phyloP scores from a whole-genome alignment of 2,113 vertebrate genomes.

The Gadus macrocephalus region DNA sequence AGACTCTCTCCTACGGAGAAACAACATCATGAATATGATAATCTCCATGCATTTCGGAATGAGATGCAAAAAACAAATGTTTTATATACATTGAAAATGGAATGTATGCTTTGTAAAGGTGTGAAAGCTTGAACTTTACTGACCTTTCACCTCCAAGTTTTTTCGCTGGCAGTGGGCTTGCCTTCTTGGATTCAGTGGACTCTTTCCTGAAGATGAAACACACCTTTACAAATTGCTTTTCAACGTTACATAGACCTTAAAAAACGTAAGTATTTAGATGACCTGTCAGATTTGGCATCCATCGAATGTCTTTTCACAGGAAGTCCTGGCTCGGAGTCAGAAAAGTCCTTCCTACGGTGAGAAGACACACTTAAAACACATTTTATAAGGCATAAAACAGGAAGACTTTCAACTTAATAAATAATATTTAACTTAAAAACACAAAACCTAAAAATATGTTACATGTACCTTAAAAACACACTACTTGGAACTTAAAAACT shows the following conservation, averaged over 20 bases:
- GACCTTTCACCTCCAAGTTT: slow-evolving; percentile 79
- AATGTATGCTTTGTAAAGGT: not conserved
- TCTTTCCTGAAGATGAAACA: slow-evolving; percentile 68
- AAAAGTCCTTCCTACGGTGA: slow-evolving; percentile 65
- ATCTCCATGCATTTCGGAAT: not conserved
- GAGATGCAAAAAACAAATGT: not conserved
- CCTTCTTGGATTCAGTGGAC: slow-evolving; percentile 75
- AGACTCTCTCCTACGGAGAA: slow-evolving; percentile 69
- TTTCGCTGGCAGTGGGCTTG: slow-evolving; percentile 73
- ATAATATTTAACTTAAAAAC: too few species aligned
- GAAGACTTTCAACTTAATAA: too few species aligned
- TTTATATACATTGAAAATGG: not conserved
- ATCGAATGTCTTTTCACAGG: slow-evolving; percentile 44
- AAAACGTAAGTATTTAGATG: too few species aligned
- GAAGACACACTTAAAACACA: not conserved
- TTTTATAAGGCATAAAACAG: not conserved
- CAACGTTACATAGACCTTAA: too few species aligned
- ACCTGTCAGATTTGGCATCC: slow-evolving; percentile 67
- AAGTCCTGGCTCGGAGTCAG: slow-evolving; percentile 57
- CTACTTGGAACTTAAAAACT: too few species aligned
- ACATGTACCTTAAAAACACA: too few species aligned
- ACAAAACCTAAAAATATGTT: too few species aligned
- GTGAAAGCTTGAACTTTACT: slow-evolving; percentile 20
- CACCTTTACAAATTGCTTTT: too few species aligned
- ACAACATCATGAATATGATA: slow-evolving; percentile 8